Evolutionary conservation across 2,888 invertebrate genomes (phyloP), one percentile per base, ranked within the genome.

Genomic region (Macrostomum cliftonense): DNA sequence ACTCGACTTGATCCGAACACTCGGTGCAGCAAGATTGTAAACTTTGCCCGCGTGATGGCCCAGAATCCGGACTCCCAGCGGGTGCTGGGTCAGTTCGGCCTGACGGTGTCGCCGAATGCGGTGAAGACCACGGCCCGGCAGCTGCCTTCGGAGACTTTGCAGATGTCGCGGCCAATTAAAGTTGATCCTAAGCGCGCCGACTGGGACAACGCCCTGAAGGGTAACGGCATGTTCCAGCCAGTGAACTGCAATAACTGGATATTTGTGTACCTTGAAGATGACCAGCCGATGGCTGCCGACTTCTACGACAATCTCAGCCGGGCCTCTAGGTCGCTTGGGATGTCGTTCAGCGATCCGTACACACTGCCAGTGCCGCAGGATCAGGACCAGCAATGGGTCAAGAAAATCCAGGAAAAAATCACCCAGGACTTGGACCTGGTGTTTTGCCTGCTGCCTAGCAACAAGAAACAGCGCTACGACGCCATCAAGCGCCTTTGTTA

Each of bases 31-130:
- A 28, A 28, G 28, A 28, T 28, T 4, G 5, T 28, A 20, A 12
- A 2, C 37, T 17, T 49, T 49, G 19, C 19, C 20, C 17, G 37
- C 45, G 43, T 12, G 7, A 45, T 45, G 11, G 74, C 0, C 76
- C 78, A 54, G 78, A 74, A 28, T 28, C 28, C 28, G 5, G 28
- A 28, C 5, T 7, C 5, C 28, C 28, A 9, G 4, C 28, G 28
- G 0, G 13, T 45, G 20, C 0, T 17, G 28, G 28, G 28, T 53
- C 57, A 60, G 9, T 67, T 73, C 1, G 79, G 78, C 12, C 67
- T 70, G 1, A 83, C 81, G 0, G 83, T 87, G 47, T 89, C 88
- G 86, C 80, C 81, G 0, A 65, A 72, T 1, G 77, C 78, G 37
- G 74, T 86, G 63, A 72, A 81, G 53, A 65, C 71, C 38, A 61